These are phyloP conservation scores for Grammomys dolichurus DNA, from an alignment of 2,113 vertebrate species.

Conservation along the genomic window DNA sequence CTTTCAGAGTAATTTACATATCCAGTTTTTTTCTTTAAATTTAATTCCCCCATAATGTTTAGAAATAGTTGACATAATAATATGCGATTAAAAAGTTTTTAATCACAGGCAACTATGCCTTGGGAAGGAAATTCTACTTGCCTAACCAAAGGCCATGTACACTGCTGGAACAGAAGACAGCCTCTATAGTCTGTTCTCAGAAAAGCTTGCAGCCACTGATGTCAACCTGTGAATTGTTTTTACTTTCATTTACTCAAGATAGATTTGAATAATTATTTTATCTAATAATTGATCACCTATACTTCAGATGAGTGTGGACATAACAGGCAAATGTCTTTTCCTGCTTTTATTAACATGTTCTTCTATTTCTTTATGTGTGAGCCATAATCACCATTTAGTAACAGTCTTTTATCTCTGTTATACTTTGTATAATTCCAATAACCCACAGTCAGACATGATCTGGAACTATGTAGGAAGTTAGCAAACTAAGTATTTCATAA, in stretches of 20 bases:
- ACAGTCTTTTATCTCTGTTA: background rate
- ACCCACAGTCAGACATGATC: background rate
- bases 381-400: background rate
- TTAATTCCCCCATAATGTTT: slow-evolving; percentile 8
- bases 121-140: background rate
- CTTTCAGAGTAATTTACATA: slow-evolving; percentile 46
- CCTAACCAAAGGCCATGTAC: background rate
- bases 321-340: background rate
- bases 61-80: slow-evolving; percentile 45
- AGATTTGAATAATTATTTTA: slow-evolving; percentile 1
- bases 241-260: background rate
- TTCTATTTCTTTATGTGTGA: slow-evolving; percentile 29
- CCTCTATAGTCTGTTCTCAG: background rate
- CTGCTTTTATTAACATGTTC: background rate
- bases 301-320: background rate
- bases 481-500: background rate
- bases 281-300: background rate
- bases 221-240: background rate
- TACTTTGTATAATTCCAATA: background rate
- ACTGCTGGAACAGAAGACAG: background rate
- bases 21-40: slow-evolving; percentile 42
- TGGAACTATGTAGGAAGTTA: background rate
- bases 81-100: slow-evolving; percentile 28
- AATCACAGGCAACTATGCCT: slow-evolving; percentile 33
- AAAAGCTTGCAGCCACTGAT: background rate